These are phyloP conservation scores for Chloroceryle aenea DNA, from an alignment of 2,113 vertebrate species.

Conservation along the genomic window DNA sequence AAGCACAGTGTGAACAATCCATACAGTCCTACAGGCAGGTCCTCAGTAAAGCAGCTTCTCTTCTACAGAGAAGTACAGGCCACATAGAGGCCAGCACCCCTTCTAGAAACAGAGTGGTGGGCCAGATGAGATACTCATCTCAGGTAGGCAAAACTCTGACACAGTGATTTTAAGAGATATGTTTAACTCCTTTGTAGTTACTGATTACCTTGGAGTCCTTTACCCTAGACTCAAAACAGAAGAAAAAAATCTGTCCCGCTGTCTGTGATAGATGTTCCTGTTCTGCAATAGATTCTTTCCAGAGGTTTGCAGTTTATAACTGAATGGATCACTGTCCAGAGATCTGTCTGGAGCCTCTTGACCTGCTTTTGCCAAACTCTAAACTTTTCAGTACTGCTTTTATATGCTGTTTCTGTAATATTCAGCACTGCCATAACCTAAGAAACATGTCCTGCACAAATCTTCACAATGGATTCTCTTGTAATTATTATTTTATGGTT, in stretches of 20 bases:
- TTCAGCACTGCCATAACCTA: not conserved
- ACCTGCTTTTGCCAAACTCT: not conserved
- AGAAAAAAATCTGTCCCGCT: not conserved
- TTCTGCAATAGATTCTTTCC: not conserved
- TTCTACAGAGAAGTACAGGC: not conserved
- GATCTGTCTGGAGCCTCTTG: not conserved
- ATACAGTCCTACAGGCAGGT: not conserved
- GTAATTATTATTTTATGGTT: not conserved
- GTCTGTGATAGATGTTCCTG: not conserved
- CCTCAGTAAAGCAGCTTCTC: not conserved
- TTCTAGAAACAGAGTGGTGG: not conserved
- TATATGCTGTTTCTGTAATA: not conserved
- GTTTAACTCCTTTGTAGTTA: not conserved
- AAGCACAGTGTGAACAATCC: not conserved
- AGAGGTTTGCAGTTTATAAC: not conserved
- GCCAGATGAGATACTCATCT: rapidly evolving
- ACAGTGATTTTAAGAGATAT: not conserved
- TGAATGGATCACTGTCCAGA: not conserved
- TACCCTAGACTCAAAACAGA: not conserved
- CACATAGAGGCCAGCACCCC: not conserved
- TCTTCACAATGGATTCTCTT: not conserved
- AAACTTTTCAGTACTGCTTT: not conserved
- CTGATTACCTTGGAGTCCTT: not conserved
- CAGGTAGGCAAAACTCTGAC: not conserved
- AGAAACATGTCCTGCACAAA: not conserved